These are phyloP conservation scores for Rhinoraja longicauda DNA, from an alignment of 2,797 vertebrate genomes.

Conservation along the genomic window DNA sequence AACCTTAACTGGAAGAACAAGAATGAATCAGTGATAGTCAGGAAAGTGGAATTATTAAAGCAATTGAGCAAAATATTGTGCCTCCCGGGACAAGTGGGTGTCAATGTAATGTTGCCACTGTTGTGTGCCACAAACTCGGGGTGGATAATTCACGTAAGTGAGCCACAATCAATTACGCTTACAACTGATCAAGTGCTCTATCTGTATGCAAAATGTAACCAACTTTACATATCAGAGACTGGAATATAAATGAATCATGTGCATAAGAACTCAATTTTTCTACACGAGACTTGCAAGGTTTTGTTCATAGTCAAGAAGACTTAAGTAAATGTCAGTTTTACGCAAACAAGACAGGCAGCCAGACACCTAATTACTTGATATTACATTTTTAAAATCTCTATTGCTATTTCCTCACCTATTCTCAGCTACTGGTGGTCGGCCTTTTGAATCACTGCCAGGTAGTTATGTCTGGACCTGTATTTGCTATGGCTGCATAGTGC, in stretches of 20 bases:
- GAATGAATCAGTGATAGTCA: slow-evolving; percentile 40
- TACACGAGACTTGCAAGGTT: background rate
- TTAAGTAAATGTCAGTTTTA: background rate
- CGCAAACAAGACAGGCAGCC: background rate
- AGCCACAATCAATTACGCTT: background rate
- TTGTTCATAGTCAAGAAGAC: background rate
- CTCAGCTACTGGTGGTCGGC: background rate
- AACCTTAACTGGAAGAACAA: slow-evolving; percentile 33
- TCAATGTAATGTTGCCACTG: background rate
- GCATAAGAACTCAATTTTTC: background rate
- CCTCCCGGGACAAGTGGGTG: slow-evolving; percentile 14
- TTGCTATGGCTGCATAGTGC: background rate
- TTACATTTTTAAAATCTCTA: background rate
- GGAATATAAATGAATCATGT: background rate
- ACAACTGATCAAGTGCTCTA: background rate
- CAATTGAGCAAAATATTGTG: slow-evolving; percentile 25
- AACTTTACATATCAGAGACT: background rate
- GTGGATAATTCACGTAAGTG: background rate
- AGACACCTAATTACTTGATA: background rate
- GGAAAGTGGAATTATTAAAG: slow-evolving; percentile 34
- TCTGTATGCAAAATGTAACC: background rate
- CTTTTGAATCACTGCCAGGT: background rate
- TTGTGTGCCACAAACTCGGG: background rate
- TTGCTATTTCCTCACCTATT: background rate
- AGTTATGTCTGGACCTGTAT: background rate